A percentile compares a stretch with the other conserved stretches of the same genome.
Evolutionary conservation across 35 echinoderm and acorn worm genomes (phyloP).

Genomic region (Lytechinus variegatus): DNA sequence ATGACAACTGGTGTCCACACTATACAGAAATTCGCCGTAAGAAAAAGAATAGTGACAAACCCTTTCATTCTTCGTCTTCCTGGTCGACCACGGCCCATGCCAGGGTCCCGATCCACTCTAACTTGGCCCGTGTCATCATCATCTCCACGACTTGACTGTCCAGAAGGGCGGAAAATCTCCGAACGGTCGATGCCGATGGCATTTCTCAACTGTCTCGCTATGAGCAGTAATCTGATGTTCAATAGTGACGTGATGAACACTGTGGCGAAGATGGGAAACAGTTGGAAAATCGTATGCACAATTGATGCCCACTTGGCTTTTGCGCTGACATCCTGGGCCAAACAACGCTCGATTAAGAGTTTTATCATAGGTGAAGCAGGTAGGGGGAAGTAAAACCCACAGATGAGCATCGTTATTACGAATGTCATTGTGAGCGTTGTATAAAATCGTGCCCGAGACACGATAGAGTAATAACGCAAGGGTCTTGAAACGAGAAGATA

Average conservation of each 20-base stretch:
- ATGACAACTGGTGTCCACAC: background rate
- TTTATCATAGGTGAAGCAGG: background rate
- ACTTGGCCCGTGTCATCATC: background rate
- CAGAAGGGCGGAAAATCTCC: background rate
- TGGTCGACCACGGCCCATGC: background rate
- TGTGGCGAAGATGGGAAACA: background rate
- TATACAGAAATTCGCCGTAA: background rate
- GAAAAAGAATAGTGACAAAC: background rate
- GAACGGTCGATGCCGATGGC: background rate
- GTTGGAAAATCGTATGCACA: background rate
- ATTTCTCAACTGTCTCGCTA: background rate
- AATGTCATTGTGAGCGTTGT: background rate
- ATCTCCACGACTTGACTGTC: background rate
- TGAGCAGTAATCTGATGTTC: background rate
- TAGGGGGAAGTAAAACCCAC: background rate
- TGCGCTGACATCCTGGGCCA: background rate
- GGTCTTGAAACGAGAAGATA: background rate
- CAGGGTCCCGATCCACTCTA: background rate
- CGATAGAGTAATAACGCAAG: background rate
- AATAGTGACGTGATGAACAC: background rate
- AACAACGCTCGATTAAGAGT: background rate
- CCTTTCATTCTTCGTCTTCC: background rate
- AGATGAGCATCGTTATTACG: background rate
- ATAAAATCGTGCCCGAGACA: background rate
- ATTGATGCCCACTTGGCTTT: background rate